Evolutionary conservation across 2,888 invertebrate species (phyloP).

Genomic region (Apodemia mormo): DNA sequence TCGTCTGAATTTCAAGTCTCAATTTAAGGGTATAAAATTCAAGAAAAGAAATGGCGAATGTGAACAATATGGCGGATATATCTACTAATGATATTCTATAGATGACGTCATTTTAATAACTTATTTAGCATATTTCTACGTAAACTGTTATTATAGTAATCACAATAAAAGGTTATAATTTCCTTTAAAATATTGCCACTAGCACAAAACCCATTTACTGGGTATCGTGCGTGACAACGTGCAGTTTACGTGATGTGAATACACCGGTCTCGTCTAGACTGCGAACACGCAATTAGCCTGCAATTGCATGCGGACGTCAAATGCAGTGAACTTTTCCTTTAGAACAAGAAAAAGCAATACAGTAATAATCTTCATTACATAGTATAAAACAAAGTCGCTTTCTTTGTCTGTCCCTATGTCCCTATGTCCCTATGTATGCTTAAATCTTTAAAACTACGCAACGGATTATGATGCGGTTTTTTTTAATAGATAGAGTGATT

Average conservation of each 20-base stretch:
- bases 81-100: no score
- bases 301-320: not conserved
- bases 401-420: no score
- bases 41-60: no score
- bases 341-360: not conserved
- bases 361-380: not conserved
- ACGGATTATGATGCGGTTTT: no score
- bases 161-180: not conserved
- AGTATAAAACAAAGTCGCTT: no score
- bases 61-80: no score
- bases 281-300: constrained; percentile 7
- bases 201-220: not conserved
- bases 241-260: constrained; percentile 8
- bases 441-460: no score
- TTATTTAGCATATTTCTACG: not conserved
- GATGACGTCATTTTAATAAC: not conserved
- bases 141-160: constrained; percentile 1
- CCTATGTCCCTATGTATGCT: no score
- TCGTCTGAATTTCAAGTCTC: no score
- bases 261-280: constrained; percentile 3
- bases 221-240: constrained; percentile 9
- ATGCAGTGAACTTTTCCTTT: not conserved
- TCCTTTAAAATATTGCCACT: not conserved
- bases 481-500: no score
- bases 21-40: no score